Conservation (phyloP, 1,140 invertebrate genomes). For the Leptopilina clavipes region DNA sequence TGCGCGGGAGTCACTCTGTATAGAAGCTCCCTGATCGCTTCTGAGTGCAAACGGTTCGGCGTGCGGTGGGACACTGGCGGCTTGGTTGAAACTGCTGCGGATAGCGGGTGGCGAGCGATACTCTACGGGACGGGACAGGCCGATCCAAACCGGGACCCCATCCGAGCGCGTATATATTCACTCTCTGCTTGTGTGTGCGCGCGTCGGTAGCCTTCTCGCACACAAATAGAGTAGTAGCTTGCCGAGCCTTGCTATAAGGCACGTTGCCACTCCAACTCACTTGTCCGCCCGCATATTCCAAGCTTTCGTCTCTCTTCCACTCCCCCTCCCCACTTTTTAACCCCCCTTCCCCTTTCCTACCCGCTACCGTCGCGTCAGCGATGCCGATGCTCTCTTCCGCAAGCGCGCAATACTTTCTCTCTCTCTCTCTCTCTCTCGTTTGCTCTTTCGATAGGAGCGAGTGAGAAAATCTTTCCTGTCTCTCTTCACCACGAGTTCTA, state of each 20-base stretch:
- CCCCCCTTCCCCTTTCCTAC: constrained; percentile 41
- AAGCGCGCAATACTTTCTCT: constrained; percentile 50
- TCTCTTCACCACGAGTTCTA: constrained; percentile 39
- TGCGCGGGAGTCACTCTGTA: constrained; percentile 53
- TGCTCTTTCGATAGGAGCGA: constrained; percentile 18
- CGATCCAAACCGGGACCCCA: constrained; percentile 68
- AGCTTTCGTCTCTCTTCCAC: constrained; percentile 49
- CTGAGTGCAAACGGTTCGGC: constrained; percentile 73
- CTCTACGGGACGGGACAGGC: constrained; percentile 66
- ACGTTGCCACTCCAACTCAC: constrained; percentile 52
- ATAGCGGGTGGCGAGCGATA: constrained; percentile 71
- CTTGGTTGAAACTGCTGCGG: constrained; percentile 68
- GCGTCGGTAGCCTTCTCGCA: constrained; percentile 58
- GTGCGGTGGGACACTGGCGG: constrained; percentile 72
- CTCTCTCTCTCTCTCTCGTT: constrained; percentile 35
- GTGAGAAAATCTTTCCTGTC: constrained; percentile 40
- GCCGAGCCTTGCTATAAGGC: constrained; percentile 60
- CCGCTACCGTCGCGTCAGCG: constrained; percentile 46
- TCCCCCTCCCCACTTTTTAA: background rate
- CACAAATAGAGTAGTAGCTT: constrained; percentile 42
- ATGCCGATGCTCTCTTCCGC: constrained; percentile 66
- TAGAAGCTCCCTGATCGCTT: constrained; percentile 67
- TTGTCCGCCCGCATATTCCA: constrained; percentile 48
- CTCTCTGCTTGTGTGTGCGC: constrained; percentile 60
- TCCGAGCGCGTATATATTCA: constrained; percentile 51